phyloP scores from a whole-genome alignment of 2,888 invertebrate genomes.

The Morpho deidamia region DNA sequence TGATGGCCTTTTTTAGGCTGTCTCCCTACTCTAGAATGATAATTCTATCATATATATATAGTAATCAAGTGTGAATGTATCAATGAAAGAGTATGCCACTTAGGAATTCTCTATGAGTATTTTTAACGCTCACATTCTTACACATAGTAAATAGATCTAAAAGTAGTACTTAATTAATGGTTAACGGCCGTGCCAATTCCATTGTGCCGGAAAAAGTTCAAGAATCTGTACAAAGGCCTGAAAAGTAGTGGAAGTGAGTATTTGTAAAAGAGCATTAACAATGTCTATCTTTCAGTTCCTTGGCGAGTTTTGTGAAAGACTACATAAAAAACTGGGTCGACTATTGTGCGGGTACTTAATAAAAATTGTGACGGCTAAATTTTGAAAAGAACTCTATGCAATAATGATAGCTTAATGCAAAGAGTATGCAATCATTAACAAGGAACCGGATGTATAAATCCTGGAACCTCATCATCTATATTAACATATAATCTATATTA shows the following conservation, averaged over 20 bases:
- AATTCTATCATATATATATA: too few relatives aligned
- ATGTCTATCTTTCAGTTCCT: conserved; percentile 23
- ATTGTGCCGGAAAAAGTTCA: conserved; percentile 22
- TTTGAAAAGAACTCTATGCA: neutral
- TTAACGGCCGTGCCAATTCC: conserved; percentile 23
- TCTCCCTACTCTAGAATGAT: too few relatives aligned
- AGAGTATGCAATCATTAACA: too few relatives aligned
- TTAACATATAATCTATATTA: too few relatives aligned
- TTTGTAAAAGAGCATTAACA: conserved; percentile 25
- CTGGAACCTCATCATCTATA: too few relatives aligned
- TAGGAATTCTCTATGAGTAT: neutral
- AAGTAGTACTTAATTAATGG: conserved; percentile 22
- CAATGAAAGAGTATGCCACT: neutral
- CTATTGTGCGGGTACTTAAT: conserved; percentile 10
- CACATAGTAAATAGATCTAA: conserved; percentile 13
- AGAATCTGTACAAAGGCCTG: conserved; percentile 22
- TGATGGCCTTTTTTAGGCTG: too few relatives aligned
- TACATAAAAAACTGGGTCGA: conserved; percentile 18
- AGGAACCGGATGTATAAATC: too few relatives aligned
- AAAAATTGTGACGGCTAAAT: neutral
- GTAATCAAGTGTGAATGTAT: too few relatives aligned
- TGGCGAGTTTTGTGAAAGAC: conserved; percentile 15
- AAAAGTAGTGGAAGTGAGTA: conserved; percentile 21
- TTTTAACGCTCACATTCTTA: neutral
- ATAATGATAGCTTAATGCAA: too few relatives aligned